These are phyloP conservation scores for Polypedilum vanderplanki DNA, from an alignment of 1,140 invertebrate species.

Conservation along the genomic window DNA sequence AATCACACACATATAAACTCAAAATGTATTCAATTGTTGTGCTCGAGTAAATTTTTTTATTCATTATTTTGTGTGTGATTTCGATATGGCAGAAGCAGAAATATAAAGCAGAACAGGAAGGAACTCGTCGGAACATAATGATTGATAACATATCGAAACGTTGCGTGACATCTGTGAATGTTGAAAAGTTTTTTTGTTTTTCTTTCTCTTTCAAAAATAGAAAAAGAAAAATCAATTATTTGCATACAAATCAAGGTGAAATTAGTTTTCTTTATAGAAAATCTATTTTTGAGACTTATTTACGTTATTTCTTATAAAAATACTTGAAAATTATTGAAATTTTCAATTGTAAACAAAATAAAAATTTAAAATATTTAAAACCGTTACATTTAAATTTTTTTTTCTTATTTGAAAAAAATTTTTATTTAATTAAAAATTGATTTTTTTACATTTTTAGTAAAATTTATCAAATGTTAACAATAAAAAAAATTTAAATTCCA, in stretches of 20 bases:
- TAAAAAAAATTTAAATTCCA: not conserved
- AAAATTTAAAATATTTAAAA: not conserved
- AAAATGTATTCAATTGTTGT: slow-evolving; percentile 14
- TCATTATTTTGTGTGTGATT: not conserved
- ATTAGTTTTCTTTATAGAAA: too few relatives aligned
- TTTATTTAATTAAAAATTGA: not conserved
- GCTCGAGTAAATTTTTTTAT: not conserved
- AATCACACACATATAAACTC: not conserved
- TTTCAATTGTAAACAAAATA: too few relatives aligned
- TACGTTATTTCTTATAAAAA: too few relatives aligned
- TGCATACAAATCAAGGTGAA: too few relatives aligned
- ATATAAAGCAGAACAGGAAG: slow-evolving; percentile 29
- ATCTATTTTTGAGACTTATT: too few relatives aligned
- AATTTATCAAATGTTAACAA: not conserved
- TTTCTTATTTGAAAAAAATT: not conserved
- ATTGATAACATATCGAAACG: slow-evolving; percentile 32
- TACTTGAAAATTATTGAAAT: too few relatives aligned
- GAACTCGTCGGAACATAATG: slow-evolving; percentile 28
- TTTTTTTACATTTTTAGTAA: not conserved
- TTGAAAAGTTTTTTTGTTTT: too few relatives aligned
- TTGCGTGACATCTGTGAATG: slow-evolving; percentile 27
- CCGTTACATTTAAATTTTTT: not conserved
- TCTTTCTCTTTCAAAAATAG: too few relatives aligned
- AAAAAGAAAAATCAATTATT: too few relatives aligned
- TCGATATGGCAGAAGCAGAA: not conserved